Conservation (phyloP, 2,113 vertebrate genomes). For the Sarotherodon lohbergeri region DNA sequence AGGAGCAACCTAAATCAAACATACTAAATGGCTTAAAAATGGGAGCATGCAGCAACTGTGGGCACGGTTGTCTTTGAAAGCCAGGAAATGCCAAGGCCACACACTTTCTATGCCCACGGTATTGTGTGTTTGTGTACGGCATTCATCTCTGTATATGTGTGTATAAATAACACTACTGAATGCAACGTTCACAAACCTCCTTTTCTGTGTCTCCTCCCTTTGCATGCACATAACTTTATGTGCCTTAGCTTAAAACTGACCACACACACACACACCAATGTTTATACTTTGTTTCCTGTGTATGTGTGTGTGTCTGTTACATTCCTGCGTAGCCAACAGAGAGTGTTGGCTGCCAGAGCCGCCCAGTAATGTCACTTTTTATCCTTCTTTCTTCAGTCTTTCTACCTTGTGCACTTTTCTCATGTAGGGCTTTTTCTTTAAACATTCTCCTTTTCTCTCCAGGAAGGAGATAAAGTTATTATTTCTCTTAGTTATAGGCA, state of each 20-base stretch:
- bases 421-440: neutral
- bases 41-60: neutral
- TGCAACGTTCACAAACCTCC: neutral
- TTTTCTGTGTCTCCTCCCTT: neutral
- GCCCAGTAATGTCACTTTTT: conserved; percentile 45
- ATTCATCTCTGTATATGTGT: neutral
- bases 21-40: conserved; percentile 5
- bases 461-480: neutral
- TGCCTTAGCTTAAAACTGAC: neutral
- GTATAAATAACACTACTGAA: neutral
- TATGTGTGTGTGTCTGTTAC: conserved; percentile 32
- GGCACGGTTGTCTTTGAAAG: conserved; percentile 24
- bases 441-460: neutral
- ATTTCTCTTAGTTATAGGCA: neutral
- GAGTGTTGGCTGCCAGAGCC: conserved; percentile 30
- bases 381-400: neutral
- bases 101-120: conserved; percentile 23
- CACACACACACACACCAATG: conserved; percentile 1
- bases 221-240: neutral
- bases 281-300: conserved; percentile 50
- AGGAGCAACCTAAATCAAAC: conserved; percentile 4
- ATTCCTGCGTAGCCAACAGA: conserved; percentile 53
- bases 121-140: neutral
- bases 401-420: neutral
- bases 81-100: conserved; percentile 52